These are phyloP conservation scores for Denticeps clupeoides DNA, from an alignment of 2,797 vertebrate genomes.

Conservation along the genomic window DNA sequence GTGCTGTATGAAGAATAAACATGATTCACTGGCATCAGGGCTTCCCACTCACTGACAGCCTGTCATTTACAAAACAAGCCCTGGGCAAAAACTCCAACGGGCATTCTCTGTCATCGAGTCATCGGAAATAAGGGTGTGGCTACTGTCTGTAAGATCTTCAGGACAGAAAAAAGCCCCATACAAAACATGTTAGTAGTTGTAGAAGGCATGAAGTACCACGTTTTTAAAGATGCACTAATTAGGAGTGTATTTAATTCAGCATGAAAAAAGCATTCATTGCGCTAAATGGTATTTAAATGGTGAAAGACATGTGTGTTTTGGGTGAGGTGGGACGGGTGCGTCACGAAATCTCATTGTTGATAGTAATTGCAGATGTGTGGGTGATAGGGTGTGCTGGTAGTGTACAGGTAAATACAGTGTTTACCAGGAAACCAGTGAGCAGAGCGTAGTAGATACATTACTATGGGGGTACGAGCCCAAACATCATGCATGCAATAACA, in stretches of 20 bases:
- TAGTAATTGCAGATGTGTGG: not conserved
- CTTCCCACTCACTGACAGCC: conserved; percentile 13
- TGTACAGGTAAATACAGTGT: too few relatives aligned
- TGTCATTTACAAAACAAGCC: conserved; percentile 43
- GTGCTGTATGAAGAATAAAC: conserved; percentile 65
- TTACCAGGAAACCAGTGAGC: too few relatives aligned
- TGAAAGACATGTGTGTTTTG: too few relatives aligned
- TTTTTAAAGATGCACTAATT: too few relatives aligned
- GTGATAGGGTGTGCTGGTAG: not conserved
- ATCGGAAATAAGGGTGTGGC: conserved; percentile 16
- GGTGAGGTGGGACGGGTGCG: too few relatives aligned
- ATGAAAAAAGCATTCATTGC: not conserved
- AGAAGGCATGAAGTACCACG: too few relatives aligned
- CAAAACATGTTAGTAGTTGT: too few relatives aligned
- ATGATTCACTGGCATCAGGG: conserved; percentile 42
- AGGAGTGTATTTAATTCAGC: too few relatives aligned
- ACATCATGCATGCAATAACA: too few relatives aligned
- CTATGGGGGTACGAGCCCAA: too few relatives aligned
- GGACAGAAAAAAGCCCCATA: too few relatives aligned
- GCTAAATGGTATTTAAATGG: not conserved
- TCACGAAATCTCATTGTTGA: not conserved
- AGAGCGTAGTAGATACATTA: too few relatives aligned
- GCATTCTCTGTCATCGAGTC: conserved; percentile 22
- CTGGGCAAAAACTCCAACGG: conserved; percentile 4
- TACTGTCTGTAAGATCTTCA: not conserved